These are phyloP conservation scores for Centrocercus urophasianus DNA, from an alignment of 2,113 vertebrate species.

Conservation along the genomic window DNA sequence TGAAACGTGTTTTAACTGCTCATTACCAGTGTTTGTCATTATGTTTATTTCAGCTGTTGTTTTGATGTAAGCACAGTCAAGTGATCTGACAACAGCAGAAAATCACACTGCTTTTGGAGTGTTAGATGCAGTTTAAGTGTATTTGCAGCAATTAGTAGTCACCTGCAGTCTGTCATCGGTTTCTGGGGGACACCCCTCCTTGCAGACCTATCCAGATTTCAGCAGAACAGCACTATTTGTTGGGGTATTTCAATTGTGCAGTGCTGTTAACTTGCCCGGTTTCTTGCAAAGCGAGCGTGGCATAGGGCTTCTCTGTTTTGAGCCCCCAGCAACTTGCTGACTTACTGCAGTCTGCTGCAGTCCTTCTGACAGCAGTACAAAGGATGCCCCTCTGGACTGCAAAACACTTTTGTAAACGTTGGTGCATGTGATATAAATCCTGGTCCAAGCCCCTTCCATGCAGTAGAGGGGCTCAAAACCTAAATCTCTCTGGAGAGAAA, in stretches of 20 bases:
- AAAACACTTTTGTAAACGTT: accelerated
- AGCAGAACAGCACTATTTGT: accelerated
- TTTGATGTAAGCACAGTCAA: slow-evolving; percentile 33
- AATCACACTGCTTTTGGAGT: not conserved
- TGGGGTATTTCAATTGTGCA: accelerated
- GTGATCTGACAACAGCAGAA: slow-evolving; percentile 11
- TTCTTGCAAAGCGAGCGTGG: accelerated
- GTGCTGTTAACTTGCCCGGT: not conserved
- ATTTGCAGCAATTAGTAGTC: not conserved
- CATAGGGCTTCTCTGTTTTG: accelerated
- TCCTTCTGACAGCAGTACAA: not conserved
- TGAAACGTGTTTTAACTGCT: slow-evolving; percentile 34
- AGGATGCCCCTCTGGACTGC: accelerated
- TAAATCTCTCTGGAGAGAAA: not conserved
- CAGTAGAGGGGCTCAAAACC: accelerated
- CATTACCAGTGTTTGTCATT: slow-evolving; percentile 42
- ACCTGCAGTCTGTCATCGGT: not conserved
- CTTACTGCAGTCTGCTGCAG: not conserved
- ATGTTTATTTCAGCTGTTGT: slow-evolving; percentile 30
- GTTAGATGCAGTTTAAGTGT: not conserved
- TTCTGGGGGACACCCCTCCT: not conserved
- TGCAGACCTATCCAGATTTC: not conserved
- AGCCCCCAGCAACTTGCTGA: not conserved
- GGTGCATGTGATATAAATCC: not conserved
- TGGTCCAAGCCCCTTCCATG: not conserved